Conservation (phyloP, 2,797 vertebrate species). For the Adrianichthys oophorus region DNA sequence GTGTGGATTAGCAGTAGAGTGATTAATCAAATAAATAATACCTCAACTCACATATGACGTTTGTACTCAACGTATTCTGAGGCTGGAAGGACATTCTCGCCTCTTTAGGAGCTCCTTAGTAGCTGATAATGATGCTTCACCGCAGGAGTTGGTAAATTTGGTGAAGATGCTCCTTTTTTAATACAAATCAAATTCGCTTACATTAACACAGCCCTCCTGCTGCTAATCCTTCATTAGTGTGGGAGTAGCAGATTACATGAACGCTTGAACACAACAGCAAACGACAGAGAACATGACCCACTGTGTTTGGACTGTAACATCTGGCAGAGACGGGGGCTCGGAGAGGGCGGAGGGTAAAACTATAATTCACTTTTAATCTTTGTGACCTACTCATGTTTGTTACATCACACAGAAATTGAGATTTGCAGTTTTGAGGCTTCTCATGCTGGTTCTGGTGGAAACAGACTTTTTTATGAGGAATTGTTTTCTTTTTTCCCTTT, state of each 20-base stretch:
- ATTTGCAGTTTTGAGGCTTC: conserved; percentile 13
- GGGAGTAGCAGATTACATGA: conserved; percentile 24
- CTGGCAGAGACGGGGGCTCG: conserved; percentile 53
- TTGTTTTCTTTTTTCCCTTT: background rate
- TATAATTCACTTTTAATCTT: conserved; percentile 47
- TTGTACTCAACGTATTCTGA: too few species aligned
- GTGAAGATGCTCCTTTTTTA: too few species aligned
- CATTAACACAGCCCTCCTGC: too few species aligned
- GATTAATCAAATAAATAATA: too few species aligned
- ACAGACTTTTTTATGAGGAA: background rate
- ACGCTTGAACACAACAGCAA: conserved; percentile 19
- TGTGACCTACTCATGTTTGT: conserved; percentile 36
- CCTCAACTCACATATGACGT: too few species aligned
- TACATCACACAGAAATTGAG: conserved; percentile 19
- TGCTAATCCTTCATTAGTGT: conserved; percentile 32
- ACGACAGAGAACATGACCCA: conserved; percentile 59
- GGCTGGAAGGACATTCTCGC: too few species aligned
- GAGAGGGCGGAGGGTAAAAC: background rate
- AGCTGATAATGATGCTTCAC: too few species aligned
- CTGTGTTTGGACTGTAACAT: conserved; percentile 64
- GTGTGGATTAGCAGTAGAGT: too few species aligned
- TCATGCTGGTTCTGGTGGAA: background rate
- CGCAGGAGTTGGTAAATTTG: too few species aligned
- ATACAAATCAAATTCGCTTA: too few species aligned
- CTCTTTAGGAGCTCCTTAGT: too few species aligned